Evolutionary conservation across 2,888 invertebrate species (phyloP), one percentile per base, ranked within the genome.

Genomic region (Hirtodrosophila duncani): DNA sequence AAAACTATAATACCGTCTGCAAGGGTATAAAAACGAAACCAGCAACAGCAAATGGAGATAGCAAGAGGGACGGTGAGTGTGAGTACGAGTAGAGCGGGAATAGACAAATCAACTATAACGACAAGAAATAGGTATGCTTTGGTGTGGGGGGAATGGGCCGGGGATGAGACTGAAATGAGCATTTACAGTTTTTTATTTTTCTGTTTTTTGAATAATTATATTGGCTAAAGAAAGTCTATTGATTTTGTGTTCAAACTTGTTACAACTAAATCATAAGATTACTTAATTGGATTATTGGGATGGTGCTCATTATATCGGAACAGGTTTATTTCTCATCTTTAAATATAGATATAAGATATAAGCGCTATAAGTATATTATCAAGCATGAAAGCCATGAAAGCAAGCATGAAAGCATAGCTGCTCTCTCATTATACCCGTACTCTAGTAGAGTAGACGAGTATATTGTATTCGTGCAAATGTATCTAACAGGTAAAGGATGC

Each of bases 131-230:
- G 24, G 29, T 37, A 43, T 33, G 23, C 16, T 24, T 14, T n/a
- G 29, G 21, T 14, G 33, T 23, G 16, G 37, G 41, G 20, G 18
- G 46, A 43, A 18, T 43, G 51, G 27, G 42, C 49, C 59, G 50
- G 43, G 30, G 57, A 31, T 52, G 59, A 43, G 49, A 41, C 46
- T 45, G 53, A 69, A 49, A 44, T 52, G 23, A 57, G 43, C 50
- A 49, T 67, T 75, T 80, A 79, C 77, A 67, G 80, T 75, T 75
- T 43, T 34, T 53, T 45, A 30, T 39, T 34, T 21, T 34, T 48
- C 71, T 7, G 5, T 3, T 1, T 1, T 3, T 2, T 20, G 8
- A 1, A 1, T 4, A 3, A 38, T 6, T 30, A 24, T 8, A 1
- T 8, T 7, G 2, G 2, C 3, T 5, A 20, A 20, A 10, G 9